Base-by-base conservation (phyloP, 2,797 vertebrate species). In the Menidia menidia region DNA sequence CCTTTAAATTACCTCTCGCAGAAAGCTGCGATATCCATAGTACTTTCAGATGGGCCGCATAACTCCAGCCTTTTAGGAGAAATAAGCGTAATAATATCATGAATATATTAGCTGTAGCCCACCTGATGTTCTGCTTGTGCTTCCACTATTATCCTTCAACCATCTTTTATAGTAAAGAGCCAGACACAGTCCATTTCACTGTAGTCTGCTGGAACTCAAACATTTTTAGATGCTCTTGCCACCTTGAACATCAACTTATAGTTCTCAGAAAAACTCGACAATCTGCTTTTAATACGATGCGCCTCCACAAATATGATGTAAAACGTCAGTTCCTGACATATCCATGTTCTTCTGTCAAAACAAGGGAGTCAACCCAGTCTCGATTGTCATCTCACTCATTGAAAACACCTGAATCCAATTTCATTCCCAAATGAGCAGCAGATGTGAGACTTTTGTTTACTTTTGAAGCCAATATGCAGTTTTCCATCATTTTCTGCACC, bases 11-110 rank as follows among this genome's bases (percentile, higher is more conserved):
- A 33, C 41, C 50, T 3, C 10, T 5, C 7, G 5, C 47, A 25
- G 61, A 15, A 58, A 62, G 33, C 51, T 9, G 35, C 39, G 13
- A 51, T 53, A 32, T 61, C 16, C 19, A 51, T 47, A 60, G 48
- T 42, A 56, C 30, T 51, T 25, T 65, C 30, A 54, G 9, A 33
- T 25, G 56, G 53, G 32, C 39, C 50, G 57, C 4, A 19, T 3
- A 48, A 19, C n/a, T 19, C 19, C 47, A 45, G 44, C n/a, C 44
- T 16, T 25, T 25, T 25, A 25, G 25, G 25, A 25, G 25, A 25
- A 25, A 25, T 25, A 25, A 25, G 25, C 25, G 25, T 45, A 45
- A 16, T 16, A 16, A 16, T 48, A 18, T 18, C 11, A 48, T 48
- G n/a, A 18, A 18, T 19, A 48, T 48, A 19, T 10, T 48, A 19